phyloP scores from a whole-genome alignment of 2,888 invertebrate genomes.

The Oscheius myriophilus region DNA sequence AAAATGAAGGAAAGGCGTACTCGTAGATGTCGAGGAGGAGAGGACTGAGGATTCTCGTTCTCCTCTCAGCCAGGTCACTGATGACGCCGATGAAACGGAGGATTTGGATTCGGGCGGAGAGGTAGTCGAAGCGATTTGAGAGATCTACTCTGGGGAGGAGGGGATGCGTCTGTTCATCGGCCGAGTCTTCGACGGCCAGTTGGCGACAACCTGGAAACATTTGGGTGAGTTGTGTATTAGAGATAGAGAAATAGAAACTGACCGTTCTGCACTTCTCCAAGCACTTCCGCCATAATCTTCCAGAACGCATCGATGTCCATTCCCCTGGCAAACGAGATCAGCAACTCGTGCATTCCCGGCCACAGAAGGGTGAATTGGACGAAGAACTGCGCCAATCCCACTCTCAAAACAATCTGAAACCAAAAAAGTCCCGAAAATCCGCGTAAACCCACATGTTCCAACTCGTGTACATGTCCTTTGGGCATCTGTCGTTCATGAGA shows the following conservation, averaged over 20 bases:
- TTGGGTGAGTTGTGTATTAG: background rate
- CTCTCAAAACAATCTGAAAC: constrained; percentile 78
- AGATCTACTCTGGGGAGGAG: constrained; percentile 31
- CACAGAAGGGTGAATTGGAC: constrained; percentile 88
- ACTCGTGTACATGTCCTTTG: constrained; percentile 31
- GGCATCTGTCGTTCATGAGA: constrained; percentile 46
- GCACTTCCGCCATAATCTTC: constrained; percentile 64
- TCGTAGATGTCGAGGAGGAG: constrained; percentile 84
- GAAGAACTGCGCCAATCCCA: constrained; percentile 83
- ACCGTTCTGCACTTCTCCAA: constrained; percentile 72
- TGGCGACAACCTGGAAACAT: constrained; percentile 1
- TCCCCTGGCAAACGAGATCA: constrained; percentile 78
- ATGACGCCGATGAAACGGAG: constrained; percentile 72
- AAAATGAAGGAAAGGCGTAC: constrained; percentile 72
- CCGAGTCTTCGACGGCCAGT: background rate
- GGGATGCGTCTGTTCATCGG: background rate
- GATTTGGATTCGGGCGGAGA: constrained; percentile 38
- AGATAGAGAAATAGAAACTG: constrained; percentile 1
- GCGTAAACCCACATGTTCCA: constrained; percentile 34
- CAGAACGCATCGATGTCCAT: constrained; percentile 71
- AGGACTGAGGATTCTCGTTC: constrained; percentile 83
- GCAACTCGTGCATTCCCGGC: constrained; percentile 83
- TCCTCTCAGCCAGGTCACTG: constrained; percentile 82
- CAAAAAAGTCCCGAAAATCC: background rate
- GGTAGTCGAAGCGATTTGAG: constrained; percentile 36